Conservation (phyloP, 2,888 invertebrate species). For the Apomyelois bistriatella region DNA sequence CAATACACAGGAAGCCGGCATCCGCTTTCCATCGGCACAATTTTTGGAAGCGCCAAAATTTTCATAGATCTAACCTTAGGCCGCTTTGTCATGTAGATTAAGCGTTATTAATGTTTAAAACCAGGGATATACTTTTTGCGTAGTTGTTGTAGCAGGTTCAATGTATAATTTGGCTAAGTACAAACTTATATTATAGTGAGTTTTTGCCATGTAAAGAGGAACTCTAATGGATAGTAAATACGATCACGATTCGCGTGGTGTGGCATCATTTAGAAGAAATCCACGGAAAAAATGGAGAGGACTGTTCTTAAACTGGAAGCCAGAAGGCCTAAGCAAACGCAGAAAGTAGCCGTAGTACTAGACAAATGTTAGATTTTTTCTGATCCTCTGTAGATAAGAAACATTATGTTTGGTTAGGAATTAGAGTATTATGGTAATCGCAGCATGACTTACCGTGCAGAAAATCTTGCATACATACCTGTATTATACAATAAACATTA, state of each 20-base stretch:
- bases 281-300: too few relatives aligned
- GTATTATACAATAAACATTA: too few relatives aligned
- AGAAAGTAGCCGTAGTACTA: too few relatives aligned
- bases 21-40: slow-evolving; percentile 70
- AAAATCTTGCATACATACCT: not conserved
- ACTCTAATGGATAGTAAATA: too few relatives aligned
- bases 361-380: too few relatives aligned
- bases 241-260: too few relatives aligned
- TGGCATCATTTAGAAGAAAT: too few relatives aligned
- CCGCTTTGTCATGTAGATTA: slow-evolving; percentile 70
- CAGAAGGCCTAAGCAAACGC: too few relatives aligned
- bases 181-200: not conserved
- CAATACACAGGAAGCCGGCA: slow-evolving; percentile 61
- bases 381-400: too few relatives aligned
- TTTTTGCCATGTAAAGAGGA: not conserved
- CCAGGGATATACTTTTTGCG: slow-evolving; percentile 12
- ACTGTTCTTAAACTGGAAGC: too few relatives aligned
- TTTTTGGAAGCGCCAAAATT: slow-evolving; percentile 75
- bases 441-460: not conserved
- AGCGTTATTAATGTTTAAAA: slow-evolving; percentile 28
- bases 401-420: not conserved
- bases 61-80: slow-evolving; percentile 62
- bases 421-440: not conserved
- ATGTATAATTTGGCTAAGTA: not conserved
- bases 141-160: not conserved